Evolutionary conservation across 2,797 vertebrate genomes (phyloP), one percentile per base, ranked within the genome.

Genomic region (Cuniculus paca): DNA sequence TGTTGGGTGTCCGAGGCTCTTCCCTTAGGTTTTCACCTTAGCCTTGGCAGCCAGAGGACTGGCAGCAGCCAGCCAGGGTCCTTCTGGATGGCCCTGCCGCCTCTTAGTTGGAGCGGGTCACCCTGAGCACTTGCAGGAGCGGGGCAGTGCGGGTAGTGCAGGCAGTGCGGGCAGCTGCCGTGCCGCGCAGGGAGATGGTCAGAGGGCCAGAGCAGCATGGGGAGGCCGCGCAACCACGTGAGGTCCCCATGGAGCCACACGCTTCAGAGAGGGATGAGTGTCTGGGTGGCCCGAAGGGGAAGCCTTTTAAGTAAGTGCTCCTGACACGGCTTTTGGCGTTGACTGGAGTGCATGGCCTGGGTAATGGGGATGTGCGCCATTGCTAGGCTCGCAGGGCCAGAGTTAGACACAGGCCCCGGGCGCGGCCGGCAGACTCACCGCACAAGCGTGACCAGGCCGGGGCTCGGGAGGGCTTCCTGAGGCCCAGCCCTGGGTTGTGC

Each of bases 11-110:
- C 48, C 68, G 31, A 39, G 54, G 58, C 34, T 72, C 26, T 34
- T 45, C 34, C 1, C 14, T 17, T 16, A 1, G 5, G 0, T 5
- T 72, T 60, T 20, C 24, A 1, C 52, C 36, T 4, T 26, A 9
- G n/a, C 10, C 14, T 70, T n/a, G 52, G 54, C 31, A 77, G 2
- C 22, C 39, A 8, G 72, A 78, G 80, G 45, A n/a, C n/a, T 28
- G 39, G 7, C 26, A 5, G 42, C 36, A 9, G 4, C 56, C 1
- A 54, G 48, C 56, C 1, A 16, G 42, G 56, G 24, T 48, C 54
- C 61, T 34, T 26, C 2, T 0, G 5, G 36, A 36, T 58, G 75
- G 52, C 36, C 50, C 42, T 34, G 83, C 10, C 0, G 11, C 68
- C 22, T 19, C 2, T 24, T 13, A n/a, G 24, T 16, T 48, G 52